A percentile compares a stretch with the other conserved stretches of the same genome.
These are phyloP conservation scores for Lydus trimaculatus DNA, from an alignment of 2,888 invertebrate species.

Conservation along the genomic window DNA sequence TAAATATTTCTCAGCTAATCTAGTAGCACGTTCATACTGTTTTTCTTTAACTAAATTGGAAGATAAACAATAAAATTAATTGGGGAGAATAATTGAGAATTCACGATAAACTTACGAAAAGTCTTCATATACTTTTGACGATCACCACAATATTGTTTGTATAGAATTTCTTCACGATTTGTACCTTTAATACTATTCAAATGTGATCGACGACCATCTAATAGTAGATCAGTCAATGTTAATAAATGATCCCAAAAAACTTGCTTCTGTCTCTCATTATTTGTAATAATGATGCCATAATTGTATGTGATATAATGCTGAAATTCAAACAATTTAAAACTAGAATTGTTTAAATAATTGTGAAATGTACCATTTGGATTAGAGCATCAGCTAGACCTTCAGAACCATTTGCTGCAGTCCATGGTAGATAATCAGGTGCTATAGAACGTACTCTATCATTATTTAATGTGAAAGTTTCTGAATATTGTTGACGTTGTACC, in stretches of 20 bases:
- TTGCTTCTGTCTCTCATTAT: conserved; percentile 65
- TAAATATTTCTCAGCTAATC: conserved; percentile 88
- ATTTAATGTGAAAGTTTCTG: conserved; percentile 61
- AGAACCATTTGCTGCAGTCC: conserved; percentile 73
- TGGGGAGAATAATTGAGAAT: too few species aligned
- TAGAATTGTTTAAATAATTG: neutral
- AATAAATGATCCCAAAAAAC: conserved; percentile 74
- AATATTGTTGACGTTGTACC: conserved; percentile 68
- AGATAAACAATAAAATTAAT: conserved; percentile 32
- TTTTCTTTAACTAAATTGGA: conserved; percentile 77
- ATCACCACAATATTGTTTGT: conserved; percentile 73
- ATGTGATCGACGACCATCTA: conserved; percentile 76
- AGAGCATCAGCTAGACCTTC: conserved; percentile 63
- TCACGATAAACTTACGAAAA: conserved; percentile 63
- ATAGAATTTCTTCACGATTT: conserved; percentile 63
- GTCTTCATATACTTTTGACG: conserved; percentile 72
- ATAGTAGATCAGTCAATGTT: conserved; percentile 73
- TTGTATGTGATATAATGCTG: conserved; percentile 58
- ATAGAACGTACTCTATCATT: conserved; percentile 54
- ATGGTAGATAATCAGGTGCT: conserved; percentile 73
- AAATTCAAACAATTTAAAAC: conserved; percentile 31
- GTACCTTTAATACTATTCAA: conserved; percentile 70
- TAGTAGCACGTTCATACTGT: conserved; percentile 81
- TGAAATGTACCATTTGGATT: conserved; percentile 57
- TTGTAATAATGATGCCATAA: conserved; percentile 66